These are phyloP conservation scores for Sebastes steindachneri DNA, from an alignment of 2,797 vertebrate genomes.

Conservation along the genomic window DNA sequence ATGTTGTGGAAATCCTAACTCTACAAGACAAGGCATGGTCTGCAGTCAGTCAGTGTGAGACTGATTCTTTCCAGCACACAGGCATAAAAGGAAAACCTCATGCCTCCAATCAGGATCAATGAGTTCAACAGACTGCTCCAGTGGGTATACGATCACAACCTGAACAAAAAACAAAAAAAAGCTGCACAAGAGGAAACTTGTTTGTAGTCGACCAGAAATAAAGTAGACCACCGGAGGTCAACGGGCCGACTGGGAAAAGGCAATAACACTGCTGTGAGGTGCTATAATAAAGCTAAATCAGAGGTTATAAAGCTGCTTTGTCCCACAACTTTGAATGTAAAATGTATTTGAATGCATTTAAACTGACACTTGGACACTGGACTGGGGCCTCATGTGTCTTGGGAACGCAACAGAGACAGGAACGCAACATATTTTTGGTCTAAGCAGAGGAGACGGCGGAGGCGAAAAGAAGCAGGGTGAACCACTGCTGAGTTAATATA, in stretches of 20 bases:
- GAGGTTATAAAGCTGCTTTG: conserved; percentile 26
- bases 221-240: neutral
- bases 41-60: conserved; percentile 26
- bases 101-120: conserved; percentile 37
- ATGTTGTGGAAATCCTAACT: neutral
- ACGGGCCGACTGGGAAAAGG: conserved; percentile 10
- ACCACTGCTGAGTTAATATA: neutral
- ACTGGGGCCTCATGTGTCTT: neutral
- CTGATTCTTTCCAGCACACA: conserved; percentile 47
- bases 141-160: conserved; percentile 17
- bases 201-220: conserved; percentile 20
- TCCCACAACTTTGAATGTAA: neutral
- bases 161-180: conserved; percentile 22
- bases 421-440: neutral
- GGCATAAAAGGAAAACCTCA: conserved; percentile 38
- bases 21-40: neutral
- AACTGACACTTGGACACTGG: neutral
- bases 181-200: conserved; percentile 16
- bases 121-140: conserved; percentile 37
- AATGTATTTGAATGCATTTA: neutral
- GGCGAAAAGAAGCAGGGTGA: neutral
- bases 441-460: neutral
- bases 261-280: conserved; percentile 17
- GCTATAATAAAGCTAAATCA: conserved; percentile 34
- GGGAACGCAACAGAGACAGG: conserved; percentile 1